Evolutionary conservation across 2,797 vertebrate species (phyloP).

Genomic region (Rhodeus uyekii): DNA sequence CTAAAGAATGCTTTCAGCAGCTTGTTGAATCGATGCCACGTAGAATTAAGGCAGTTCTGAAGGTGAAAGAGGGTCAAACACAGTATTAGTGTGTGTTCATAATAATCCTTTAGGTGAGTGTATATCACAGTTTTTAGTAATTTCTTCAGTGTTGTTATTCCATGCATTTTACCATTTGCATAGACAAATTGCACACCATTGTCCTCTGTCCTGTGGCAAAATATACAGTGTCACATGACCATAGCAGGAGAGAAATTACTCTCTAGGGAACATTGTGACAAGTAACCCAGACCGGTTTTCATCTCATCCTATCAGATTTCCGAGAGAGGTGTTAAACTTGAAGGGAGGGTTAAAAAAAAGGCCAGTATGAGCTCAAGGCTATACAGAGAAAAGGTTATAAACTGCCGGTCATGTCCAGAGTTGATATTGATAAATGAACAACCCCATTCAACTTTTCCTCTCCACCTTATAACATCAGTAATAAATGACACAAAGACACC

Average conservation of each 20-base stretch:
- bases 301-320: conserved; percentile 63
- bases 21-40: no score
- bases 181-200: conserved; percentile 58
- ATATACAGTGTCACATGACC: conserved; percentile 49
- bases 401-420: conserved; percentile 44
- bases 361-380: conserved; percentile 55
- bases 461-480: neutral
- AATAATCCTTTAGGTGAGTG: no score
- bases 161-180: neutral
- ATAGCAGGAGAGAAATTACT: conserved; percentile 60
- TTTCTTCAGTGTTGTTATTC: neutral
- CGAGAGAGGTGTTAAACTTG: conserved; percentile 66
- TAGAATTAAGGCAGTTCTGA: no score
- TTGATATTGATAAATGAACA: neutral
- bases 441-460: neutral
- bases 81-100: no score
- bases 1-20: no score
- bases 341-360: conserved; percentile 65
- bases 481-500: neutral
- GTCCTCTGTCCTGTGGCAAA: conserved; percentile 65
- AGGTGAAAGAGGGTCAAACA: no score
- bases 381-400: conserved; percentile 30
- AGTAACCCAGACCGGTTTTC: conserved; percentile 58
- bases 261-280: conserved; percentile 48
- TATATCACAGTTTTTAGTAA: neutral